A percentile compares a stretch with the other conserved stretches of the same genome.
These are phyloP conservation scores for Drosophila emarginata DNA, from an alignment of 2,888 invertebrate genomes.

Conservation along the genomic window DNA sequence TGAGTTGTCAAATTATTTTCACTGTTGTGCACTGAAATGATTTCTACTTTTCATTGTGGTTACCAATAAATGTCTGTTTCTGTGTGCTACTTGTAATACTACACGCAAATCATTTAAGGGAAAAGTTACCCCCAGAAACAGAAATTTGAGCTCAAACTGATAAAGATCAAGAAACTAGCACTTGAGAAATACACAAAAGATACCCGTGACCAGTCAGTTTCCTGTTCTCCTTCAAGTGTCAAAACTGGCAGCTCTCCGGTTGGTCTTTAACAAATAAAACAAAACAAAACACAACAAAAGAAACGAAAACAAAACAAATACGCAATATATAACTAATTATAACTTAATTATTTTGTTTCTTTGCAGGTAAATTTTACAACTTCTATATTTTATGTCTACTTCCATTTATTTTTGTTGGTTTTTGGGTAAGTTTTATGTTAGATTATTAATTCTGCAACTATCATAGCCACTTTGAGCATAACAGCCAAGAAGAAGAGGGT, in stretches of 20 bases:
- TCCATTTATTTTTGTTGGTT: background rate
- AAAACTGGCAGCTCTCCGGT: background rate
- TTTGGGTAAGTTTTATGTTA: slow-evolving; percentile 24
- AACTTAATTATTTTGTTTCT: background rate
- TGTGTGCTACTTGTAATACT: slow-evolving; percentile 11
- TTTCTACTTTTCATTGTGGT: slow-evolving; percentile 17
- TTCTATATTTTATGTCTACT: background rate
- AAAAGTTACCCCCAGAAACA: background rate
- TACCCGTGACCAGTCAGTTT: no score
- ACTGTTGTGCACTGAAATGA: slow-evolving; percentile 32
- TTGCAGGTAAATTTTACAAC: slow-evolving; percentile 53
- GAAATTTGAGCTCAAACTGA: background rate
- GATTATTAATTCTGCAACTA: slow-evolving; percentile 46
- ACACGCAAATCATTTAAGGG: slow-evolving; percentile 38
- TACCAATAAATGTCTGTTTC: slow-evolving; percentile 2
- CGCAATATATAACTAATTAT: slow-evolving; percentile 30
- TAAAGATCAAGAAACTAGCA: slow-evolving; percentile 1
- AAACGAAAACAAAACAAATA: background rate
- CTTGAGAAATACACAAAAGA: background rate
- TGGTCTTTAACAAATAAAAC: background rate
- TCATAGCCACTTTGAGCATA: slow-evolving; percentile 48
- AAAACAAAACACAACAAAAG: background rate
- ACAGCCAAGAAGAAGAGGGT: slow-evolving; percentile 53
- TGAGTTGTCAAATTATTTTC: slow-evolving; percentile 57
- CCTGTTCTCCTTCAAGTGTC: no score